Conservation (phyloP, 2,797 vertebrate species). For the Apogon talboti region DNA sequence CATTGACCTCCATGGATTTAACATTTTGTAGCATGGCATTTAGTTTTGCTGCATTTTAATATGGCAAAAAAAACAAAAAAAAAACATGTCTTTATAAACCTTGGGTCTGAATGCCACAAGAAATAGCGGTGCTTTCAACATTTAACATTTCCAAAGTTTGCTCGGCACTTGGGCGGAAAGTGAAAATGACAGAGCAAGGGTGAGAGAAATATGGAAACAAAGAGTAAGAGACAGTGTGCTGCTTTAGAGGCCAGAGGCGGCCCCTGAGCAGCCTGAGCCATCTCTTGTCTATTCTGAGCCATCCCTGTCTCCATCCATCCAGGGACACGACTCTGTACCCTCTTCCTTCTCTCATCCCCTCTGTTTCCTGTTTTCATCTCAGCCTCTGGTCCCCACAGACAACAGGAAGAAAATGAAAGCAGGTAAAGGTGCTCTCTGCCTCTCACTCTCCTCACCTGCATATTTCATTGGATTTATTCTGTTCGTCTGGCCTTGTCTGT, state of each 20-base stretch:
- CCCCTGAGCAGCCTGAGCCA: constrained; percentile 23
- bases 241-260: constrained; percentile 27
- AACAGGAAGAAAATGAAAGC: constrained; percentile 63
- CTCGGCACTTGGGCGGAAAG: neutral
- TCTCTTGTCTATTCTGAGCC: constrained; percentile 55
- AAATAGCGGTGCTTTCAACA: too few relatives aligned
- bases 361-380: constrained; percentile 66
- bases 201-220: constrained; percentile 1
- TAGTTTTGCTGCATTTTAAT: neutral
- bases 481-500: constrained; percentile 47
- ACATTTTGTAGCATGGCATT: neutral
- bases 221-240: constrained; percentile 18
- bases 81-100: too few relatives aligned
- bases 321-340: constrained; percentile 55
- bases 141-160: constrained; percentile 12
- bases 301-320: constrained; percentile 35
- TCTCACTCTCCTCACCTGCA: constrained; percentile 50
- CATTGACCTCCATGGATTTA: too few relatives aligned
- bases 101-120: too few relatives aligned
- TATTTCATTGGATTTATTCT: constrained; percentile 64
- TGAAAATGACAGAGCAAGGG: neutral
- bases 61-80: too few relatives aligned
- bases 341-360: constrained; percentile 48
- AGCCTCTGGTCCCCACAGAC: constrained; percentile 61
- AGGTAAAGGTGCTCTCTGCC: constrained; percentile 62